Base-by-base conservation (phyloP, 2,797 vertebrate genomes). In the Centropyge bicolor region DNA sequence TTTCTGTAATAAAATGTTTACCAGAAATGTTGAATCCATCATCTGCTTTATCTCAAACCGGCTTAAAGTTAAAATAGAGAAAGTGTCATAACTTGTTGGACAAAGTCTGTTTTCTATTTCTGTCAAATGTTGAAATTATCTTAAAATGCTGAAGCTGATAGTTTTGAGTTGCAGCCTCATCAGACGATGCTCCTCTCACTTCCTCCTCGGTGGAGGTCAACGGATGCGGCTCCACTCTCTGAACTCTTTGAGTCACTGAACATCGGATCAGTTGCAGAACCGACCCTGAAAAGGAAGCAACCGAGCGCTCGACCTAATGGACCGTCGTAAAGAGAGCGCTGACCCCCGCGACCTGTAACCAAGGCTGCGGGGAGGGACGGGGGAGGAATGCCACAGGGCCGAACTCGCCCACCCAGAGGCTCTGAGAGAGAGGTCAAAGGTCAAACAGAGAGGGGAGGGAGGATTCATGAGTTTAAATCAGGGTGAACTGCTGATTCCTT, bases 301-400 rank as follows among this genome's bases (percentile, higher is more conserved):
- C 8, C 24, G 76, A 71, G 27, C 71, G 0, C 40, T 19, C 11
- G 3, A 43, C 3, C 43, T 22, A 68, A 63, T 40, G 62, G 35
- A 7, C 12, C 17, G 6, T 31, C 9, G 10, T 8, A 41, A 45
- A 66, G 64, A 41, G 46, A 51, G 20, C 35, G 0, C 2, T 13
- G 62, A 68, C 48, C 57, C 35, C 48, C 17, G 45, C 60, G 76
- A 84, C 72, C 69, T 69, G 56, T 52, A 66, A 62, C 54, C 1
- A 11, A 45, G 46, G 40, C 70, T 14, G 19, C 1, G 8, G 19
- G 22, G 49, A 57, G 55, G n/a, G 45, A 19, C 1, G 27, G 24
- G n/a, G 13, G 62, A 59, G 36, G 35, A 61, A 17, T 4, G 17
- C 62, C 41, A n/a, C 51, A 13, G 52, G 55, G 52, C 40, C 5